Evolutionary conservation across 2,888 invertebrate species (phyloP).

Genomic region (Cyaniris semiargus): DNA sequence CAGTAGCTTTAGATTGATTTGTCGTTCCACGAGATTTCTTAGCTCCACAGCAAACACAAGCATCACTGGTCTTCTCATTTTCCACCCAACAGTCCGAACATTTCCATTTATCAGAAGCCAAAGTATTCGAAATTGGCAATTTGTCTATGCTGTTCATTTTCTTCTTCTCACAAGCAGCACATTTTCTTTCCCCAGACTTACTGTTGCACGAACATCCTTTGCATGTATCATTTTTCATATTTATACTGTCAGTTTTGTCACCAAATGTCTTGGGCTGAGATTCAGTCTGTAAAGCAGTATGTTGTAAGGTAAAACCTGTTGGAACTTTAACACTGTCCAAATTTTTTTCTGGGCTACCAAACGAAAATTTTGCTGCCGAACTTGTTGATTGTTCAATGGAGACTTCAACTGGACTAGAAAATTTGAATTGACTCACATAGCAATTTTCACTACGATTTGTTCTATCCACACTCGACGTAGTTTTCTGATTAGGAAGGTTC

Average conservation of each 20-base stretch:
- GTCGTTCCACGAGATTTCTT: conserved; percentile 42
- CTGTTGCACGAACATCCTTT: conserved; percentile 24
- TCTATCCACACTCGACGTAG: background rate
- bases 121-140: conserved; percentile 32
- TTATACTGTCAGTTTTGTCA: background rate
- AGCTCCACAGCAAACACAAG: conserved; percentile 57
- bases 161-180: conserved; percentile 16
- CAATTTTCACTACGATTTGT: conserved; percentile 44
- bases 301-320: background rate
- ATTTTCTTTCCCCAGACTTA: background rate
- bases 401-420: conserved; percentile 57
- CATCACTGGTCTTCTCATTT: conserved; percentile 53
- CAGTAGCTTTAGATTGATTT: background rate
- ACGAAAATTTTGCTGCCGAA: conserved; percentile 48
- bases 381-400: conserved; percentile 45
- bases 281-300: background rate
- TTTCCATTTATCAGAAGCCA: conserved; percentile 48
- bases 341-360: conserved; percentile 55
- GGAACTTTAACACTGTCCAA: conserved; percentile 44
- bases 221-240: background rate
- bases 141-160: conserved; percentile 15
- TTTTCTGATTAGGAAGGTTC: background rate
- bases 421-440: conserved; percentile 47
- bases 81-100: conserved; percentile 55
- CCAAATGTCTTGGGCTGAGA: background rate